Conservation (phyloP, 2,888 invertebrate genomes). For the Aphrophora alni region DNA sequence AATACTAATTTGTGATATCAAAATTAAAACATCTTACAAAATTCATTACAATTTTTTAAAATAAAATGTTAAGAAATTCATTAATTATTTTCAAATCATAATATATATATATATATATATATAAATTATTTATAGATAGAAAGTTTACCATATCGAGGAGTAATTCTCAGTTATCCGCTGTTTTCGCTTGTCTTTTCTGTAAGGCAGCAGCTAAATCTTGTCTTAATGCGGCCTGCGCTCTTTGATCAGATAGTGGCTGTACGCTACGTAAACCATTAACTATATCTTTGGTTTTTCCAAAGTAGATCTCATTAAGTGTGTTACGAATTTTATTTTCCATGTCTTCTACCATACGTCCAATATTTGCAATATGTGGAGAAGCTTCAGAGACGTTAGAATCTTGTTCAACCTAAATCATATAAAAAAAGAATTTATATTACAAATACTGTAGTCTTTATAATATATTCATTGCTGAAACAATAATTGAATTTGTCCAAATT, state of each 20-base stretch:
- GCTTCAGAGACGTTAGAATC: conserved; percentile 91
- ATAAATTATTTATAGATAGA: too few relatives aligned
- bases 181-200: conserved; percentile 79
- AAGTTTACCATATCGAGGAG: conserved; percentile 22
- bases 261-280: conserved; percentile 90
- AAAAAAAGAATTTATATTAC: conserved; percentile 1
- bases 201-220: conserved; percentile 86
- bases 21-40: too few relatives aligned
- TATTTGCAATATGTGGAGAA: conserved; percentile 97
- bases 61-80: too few relatives aligned
- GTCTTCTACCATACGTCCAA: conserved; percentile 98
- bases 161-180: conserved; percentile 41
- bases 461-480: too few relatives aligned
- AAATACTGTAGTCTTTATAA: too few relatives aligned
- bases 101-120: too few relatives aligned
- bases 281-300: conserved; percentile 98
- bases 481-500: too few relatives aligned
- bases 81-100: too few relatives aligned
- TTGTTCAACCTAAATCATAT: conserved; percentile 76
- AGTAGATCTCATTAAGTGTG: conserved; percentile 98
- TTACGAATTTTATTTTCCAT: conserved; percentile 99
- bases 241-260: conserved; percentile 83
- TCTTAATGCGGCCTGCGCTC: conserved; percentile 82
- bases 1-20: too few relatives aligned
- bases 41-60: too few relatives aligned